phyloP scores from a whole-genome alignment of 2,888 invertebrate genomes.

The Hirtodrosophila confusa region DNA sequence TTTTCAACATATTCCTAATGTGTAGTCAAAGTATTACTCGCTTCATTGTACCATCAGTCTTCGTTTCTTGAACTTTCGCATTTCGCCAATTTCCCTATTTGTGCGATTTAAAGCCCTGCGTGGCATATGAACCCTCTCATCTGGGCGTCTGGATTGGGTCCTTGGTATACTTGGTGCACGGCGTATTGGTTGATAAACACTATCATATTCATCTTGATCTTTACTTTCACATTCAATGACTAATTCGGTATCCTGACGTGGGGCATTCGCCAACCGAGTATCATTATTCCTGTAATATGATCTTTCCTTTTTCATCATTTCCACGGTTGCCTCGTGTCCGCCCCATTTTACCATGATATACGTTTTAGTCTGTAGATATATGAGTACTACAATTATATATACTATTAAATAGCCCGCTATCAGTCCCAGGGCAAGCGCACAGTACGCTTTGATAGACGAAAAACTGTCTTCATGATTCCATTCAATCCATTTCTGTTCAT shows the following conservation, averaged over 20 bases:
- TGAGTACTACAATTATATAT: constrained; percentile 17
- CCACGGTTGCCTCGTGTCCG: background rate
- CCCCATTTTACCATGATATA: constrained; percentile 2
- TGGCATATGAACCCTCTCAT: background rate
- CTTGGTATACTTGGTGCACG: background rate
- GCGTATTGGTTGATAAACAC: background rate
- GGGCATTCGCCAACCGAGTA: background rate
- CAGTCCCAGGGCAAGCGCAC: constrained; percentile 10
- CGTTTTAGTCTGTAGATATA: constrained; percentile 1
- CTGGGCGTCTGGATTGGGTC: background rate
- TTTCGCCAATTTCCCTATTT: no score
- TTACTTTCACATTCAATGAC: background rate
- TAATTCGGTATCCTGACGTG: background rate
- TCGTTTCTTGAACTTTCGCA: background rate
- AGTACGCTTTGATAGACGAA: background rate
- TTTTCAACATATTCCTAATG: background rate
- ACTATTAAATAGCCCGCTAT: constrained; percentile 18
- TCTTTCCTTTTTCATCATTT: background rate
- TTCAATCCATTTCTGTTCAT: background rate
- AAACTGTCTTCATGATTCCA: background rate
- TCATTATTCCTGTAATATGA: background rate
- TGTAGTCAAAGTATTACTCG: background rate
- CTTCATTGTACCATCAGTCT: background rate
- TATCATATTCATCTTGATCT: background rate
- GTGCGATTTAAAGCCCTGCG: no score